phyloP scores from a whole-genome alignment of 2,888 invertebrate genomes.

The Polyommatus icarus region DNA sequence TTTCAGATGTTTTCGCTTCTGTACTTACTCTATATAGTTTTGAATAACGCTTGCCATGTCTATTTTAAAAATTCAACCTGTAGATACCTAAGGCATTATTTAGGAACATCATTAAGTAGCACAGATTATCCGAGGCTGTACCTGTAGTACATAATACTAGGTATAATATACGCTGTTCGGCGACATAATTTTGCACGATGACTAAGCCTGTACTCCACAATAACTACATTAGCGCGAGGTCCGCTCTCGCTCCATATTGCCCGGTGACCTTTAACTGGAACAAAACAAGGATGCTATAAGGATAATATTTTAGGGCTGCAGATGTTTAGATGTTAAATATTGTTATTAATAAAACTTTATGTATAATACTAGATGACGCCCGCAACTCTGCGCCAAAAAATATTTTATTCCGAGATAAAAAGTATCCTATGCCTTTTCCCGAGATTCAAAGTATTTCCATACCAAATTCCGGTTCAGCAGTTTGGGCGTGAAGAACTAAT shows the following conservation, averaged over 20 bases:
- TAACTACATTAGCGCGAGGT: conserved; percentile 16
- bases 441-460: too few species aligned
- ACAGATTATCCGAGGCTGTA: background rate
- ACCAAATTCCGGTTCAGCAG: too few species aligned
- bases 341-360: too few species aligned
- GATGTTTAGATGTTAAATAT: background rate
- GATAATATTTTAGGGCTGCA: background rate
- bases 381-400: too few species aligned
- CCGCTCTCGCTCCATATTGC: conserved; percentile 4
- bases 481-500: too few species aligned
- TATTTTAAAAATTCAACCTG: too few species aligned
- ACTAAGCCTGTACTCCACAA: conserved; percentile 10
- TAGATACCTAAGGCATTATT: background rate
- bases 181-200: conserved; percentile 8
- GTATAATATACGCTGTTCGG: background rate
- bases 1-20: too few species aligned
- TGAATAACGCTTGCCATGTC: too few species aligned
- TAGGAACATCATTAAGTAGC: background rate
- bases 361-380: too few species aligned
- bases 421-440: too few species aligned
- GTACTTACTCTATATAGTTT: too few species aligned
- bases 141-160: background rate
- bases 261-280: background rate
- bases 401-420: too few species aligned
- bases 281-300: background rate